Evolutionary conservation across 2,797 vertebrate genomes (phyloP), one percentile per base, ranked within the genome.

Genomic region (Lophius americanus): DNA sequence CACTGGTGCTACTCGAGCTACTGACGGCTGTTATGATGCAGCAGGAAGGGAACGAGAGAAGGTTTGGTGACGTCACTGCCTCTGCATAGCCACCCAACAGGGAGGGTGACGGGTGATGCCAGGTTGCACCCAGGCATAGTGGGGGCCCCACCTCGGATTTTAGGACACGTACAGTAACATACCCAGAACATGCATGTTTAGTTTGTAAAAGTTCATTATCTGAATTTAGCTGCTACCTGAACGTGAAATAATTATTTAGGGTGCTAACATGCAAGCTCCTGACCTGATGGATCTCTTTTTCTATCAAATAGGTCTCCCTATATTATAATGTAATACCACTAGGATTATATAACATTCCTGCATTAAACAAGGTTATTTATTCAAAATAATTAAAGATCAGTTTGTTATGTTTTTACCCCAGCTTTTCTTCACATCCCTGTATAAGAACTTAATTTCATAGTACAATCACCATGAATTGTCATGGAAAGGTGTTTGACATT

Each of bases 11-110:
- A 87, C 88, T 78, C 74, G 83, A 88, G 88, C 88, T 88, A 78
- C 91, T 84, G 57, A 82, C 88, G 85, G 88, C 89, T 93, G 92
- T 91, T 92, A 90, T 92, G 93, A 93, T 94, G 93, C 93, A 92
- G 93, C 91, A 93, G 92, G 93, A 93, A 93, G 90, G 79, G 86
- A 90, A 89, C 80, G 88, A 80, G 83, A 90, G 83, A 79, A 88
- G 81, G 90, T 82, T 75, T 37, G 76, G 87, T 92, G 91, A 94
- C 94, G 94, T 95, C 94, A 94, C 88, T 70, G 84, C 91, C 91
- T 90, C 92, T 91, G 91, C 92, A 94, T 81, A 91, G 86, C 85
- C 82, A 79, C 82, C 79, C 84, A 77, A 79, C 60, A 72, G 80
- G 81, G 79, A 66, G 84, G 57, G 75, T 54, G 77, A 49, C 60